Percentiles rank a stretch among this genome's conserved stretches.
phyloP scores from a whole-genome alignment of 2,797 vertebrate genomes.

The Aulostomus chinensis region DNA sequence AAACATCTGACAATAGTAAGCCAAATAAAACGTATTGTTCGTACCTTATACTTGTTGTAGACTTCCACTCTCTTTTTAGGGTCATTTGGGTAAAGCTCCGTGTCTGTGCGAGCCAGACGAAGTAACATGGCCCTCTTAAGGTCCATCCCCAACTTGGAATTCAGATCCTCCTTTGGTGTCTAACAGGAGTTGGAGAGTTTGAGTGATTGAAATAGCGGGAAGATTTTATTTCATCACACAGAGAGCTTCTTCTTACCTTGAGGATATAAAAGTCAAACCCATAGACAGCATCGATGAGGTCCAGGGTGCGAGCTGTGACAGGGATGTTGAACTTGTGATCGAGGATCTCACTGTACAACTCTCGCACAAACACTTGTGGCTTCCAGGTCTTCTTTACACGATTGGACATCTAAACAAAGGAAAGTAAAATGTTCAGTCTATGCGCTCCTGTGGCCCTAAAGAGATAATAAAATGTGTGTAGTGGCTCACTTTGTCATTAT shows the following conservation, averaged over 20 bases:
- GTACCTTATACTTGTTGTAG: slow-evolving; percentile 90
- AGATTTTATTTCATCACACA: too few relatives aligned
- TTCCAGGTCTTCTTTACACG: slow-evolving; percentile 90
- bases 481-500: slow-evolving; percentile 86
- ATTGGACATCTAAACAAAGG: slow-evolving; percentile 75
- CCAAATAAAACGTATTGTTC: neutral
- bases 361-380: slow-evolving; percentile 86
- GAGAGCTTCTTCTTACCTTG: slow-evolving; percentile 79
- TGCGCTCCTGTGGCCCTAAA: neutral
- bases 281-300: slow-evolving; percentile 88
- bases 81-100: slow-evolving; percentile 83
- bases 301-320: slow-evolving; percentile 87
- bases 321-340: slow-evolving; percentile 85
- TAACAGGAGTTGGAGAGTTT: too few relatives aligned
- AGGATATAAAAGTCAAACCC: slow-evolving; percentile 97
- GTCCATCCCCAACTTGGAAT: slow-evolving; percentile 95
- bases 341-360: slow-evolving; percentile 95
- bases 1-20: neutral
- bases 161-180: slow-evolving; percentile 88
- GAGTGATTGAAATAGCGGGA: too few relatives aligned
- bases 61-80: slow-evolving; percentile 78
- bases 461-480: neutral
- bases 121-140: slow-evolving; percentile 93
- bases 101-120: slow-evolving; percentile 83
- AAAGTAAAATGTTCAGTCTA: too few relatives aligned